Conservation (phyloP, 2,797 vertebrate species). For the Mus minutoides region DNA sequence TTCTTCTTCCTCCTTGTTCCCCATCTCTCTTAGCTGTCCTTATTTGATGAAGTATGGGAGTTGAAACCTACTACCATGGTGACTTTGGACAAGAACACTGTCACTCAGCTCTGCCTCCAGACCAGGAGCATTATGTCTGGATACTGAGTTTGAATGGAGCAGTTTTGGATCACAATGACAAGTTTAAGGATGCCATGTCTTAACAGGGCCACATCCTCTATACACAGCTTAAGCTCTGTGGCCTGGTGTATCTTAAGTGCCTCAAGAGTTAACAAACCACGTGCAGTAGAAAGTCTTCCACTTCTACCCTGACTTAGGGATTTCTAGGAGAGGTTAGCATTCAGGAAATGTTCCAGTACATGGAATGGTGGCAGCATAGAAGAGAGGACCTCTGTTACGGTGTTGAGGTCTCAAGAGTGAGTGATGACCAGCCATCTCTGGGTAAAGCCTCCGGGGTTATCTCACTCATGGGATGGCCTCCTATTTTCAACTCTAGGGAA, state of each 20-base stretch:
- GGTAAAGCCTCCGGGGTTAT: neutral
- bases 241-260: neutral
- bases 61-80: neutral
- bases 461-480: neutral
- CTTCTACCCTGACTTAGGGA: neutral
- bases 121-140: neutral
- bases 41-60: neutral
- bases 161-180: neutral
- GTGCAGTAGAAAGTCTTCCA: neutral
- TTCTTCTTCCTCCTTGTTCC: neutral
- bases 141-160: neutral
- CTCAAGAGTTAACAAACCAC: too few species aligned
- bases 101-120: neutral
- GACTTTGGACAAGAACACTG: neutral
- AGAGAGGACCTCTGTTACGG: rapidly evolving
- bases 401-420: neutral
- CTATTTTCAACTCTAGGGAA: neutral
- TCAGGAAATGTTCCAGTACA: neutral
- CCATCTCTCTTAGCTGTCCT: neutral
- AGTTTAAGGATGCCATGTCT: neutral
- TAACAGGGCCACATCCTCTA: neutral
- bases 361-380: too few species aligned
- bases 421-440: neutral
- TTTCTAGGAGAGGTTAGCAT: neutral
- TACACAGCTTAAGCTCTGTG: neutral